Base-by-base conservation (phyloP, 2,113 vertebrate genomes). In the Origma solitaria region DNA sequence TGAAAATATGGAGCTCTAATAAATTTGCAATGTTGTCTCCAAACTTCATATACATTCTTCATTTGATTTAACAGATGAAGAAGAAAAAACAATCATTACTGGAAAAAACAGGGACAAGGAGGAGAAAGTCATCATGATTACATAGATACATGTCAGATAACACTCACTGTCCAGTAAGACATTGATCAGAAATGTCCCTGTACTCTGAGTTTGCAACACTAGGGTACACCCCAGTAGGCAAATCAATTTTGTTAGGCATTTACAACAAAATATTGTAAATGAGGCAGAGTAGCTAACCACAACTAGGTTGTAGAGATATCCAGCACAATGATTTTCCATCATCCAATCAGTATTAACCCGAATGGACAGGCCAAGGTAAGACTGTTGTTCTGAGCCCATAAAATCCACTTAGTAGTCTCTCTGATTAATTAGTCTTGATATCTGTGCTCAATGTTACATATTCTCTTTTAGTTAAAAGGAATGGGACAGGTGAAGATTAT, bases 211-310 rank as follows among this genome's bases (percentile, higher is more conserved):
- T 64, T 87, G 21, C 30, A 82, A 33, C 6, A 12, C 6, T 17
- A 24, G 2, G 8, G 3, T 13, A 40, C 27, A n/a, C 2, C 0
- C 9, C 23, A 87, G 23, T 33, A 60, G 60, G 3, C 6, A 83
- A 19, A 35, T 86, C 7, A 9, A 38, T 40, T 84, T 50, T 54
- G 14, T 58, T 57, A 64, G 23, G 50, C 9, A 78, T 66, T 66
- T 53, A 35, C 25, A 72, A 33, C 6, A 44, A 61, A 83, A 58
- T 54, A 60, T 12, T 33, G 16, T 27, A 24, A 44, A 31, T 30
- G 19, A 73, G 15, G 24, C 20, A 60, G 15, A 61, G 38, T 11
- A 15, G 22, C 61, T 38, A 57, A 65, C 3, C 8, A 77, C 44
- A 91, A 69, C 9, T 8, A 65, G 9, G 15, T 18, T 72, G n/a